Evolutionary conservation across 1,140 invertebrate genomes (phyloP).

Genomic region (Ostrea edulis): DNA sequence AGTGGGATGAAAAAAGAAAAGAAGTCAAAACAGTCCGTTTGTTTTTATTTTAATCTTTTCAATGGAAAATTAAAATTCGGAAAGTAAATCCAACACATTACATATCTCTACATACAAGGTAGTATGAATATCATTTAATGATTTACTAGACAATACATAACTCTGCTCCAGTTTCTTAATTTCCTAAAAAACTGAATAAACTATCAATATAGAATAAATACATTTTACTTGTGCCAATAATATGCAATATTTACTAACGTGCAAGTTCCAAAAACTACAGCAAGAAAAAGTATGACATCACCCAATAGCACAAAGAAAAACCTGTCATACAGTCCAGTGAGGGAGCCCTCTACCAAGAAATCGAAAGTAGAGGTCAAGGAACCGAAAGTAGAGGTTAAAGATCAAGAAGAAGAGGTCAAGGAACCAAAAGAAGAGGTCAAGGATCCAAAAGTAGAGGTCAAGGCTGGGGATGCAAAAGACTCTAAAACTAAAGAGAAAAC

Average conservation of each 20-base stretch:
- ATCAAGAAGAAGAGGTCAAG: conserved; percentile 3
- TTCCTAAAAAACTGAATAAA: too few species aligned
- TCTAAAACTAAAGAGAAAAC: conserved; percentile 29
- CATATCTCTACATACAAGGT: too few species aligned
- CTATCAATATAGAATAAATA: not conserved
- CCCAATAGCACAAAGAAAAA: conserved; percentile 37
- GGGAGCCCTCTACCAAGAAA: conserved; percentile 36
- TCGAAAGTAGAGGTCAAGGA: conserved; percentile 22
- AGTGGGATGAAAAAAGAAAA: too few species aligned
- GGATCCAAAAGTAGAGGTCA: conserved; percentile 15
- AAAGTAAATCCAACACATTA: too few species aligned
- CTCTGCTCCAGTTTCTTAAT: too few species aligned
- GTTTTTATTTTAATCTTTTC: too few species aligned
- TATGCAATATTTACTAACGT: not conserved
- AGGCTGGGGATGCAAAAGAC: conserved; percentile 38
- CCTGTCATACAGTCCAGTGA: conserved; percentile 6
- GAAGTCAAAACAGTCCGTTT: too few species aligned
- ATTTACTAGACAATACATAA: too few species aligned
- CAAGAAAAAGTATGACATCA: conserved; percentile 32
- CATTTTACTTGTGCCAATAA: not conserved
- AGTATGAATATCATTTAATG: too few species aligned
- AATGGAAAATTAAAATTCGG: too few species aligned
- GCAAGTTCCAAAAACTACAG: not conserved
- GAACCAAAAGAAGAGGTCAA: not conserved
- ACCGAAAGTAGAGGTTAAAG: conserved; percentile 5